These are phyloP conservation scores for Drosophila barbarae DNA, from an alignment of 2,888 invertebrate genomes.

Conservation along the genomic window DNA sequence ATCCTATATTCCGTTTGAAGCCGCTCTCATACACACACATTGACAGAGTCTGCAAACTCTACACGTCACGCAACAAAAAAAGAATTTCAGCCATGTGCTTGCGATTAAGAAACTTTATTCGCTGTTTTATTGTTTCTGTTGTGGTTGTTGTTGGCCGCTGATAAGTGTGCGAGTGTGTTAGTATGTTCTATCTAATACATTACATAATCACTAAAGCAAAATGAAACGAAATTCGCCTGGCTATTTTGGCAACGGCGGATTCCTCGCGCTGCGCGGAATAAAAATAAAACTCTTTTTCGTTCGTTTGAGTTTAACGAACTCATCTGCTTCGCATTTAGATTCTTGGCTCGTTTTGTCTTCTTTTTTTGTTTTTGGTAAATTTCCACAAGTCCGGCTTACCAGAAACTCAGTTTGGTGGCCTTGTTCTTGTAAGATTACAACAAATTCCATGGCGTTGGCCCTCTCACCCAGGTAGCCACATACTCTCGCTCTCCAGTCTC, in stretches of 20 bases:
- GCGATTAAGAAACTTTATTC: conserved; percentile 56
- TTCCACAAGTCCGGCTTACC: conserved; percentile 51
- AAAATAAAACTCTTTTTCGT: conserved; percentile 25
- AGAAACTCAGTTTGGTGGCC: conserved; percentile 35
- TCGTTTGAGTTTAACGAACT: conserved; percentile 34
- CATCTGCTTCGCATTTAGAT: not conserved
- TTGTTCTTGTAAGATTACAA: conserved; percentile 59
- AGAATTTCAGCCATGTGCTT: conserved; percentile 62
- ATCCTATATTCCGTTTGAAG: not conserved
- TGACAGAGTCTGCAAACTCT: conserved; percentile 36
- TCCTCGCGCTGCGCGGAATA: conserved; percentile 19
- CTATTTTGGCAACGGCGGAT: conserved; percentile 34
- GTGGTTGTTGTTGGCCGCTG: conserved; percentile 26
- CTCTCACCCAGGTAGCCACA: conserved; percentile 19
- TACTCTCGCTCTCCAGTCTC: conserved; percentile 2
- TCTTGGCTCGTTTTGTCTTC: not conserved
- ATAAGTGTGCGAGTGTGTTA: conserved; percentile 26
- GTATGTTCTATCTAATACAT: conserved; percentile 30
- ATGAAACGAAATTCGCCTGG: conserved; percentile 23
- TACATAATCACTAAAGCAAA: conserved; percentile 27
- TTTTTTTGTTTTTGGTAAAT: conserved; percentile 20
- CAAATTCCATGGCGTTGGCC: conserved; percentile 9
- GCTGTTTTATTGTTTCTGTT: conserved; percentile 20
- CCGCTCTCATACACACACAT: conserved; percentile 8
- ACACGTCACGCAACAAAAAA: conserved; percentile 59